These are phyloP conservation scores for Tachysurus vachellii DNA, from an alignment of 2,113 vertebrate genomes.

Conservation along the genomic window DNA sequence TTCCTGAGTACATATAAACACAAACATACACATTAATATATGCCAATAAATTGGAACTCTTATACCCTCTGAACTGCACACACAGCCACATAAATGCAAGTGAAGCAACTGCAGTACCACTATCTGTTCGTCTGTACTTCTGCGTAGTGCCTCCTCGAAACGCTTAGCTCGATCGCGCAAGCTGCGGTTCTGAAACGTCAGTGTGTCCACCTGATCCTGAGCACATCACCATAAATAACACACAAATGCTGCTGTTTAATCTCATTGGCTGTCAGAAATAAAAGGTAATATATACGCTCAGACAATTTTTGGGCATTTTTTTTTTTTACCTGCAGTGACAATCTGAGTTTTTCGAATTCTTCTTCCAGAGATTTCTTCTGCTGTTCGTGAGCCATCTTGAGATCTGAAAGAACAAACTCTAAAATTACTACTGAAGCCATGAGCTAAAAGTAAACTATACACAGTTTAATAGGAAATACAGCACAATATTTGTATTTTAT, in stretches of 20 bases:
- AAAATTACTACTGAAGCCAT: not conserved
- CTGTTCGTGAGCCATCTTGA: constrained; percentile 84
- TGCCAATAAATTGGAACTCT: not conserved
- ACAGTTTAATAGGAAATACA: not conserved
- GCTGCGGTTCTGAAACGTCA: constrained; percentile 93
- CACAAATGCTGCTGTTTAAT: constrained; percentile 1
- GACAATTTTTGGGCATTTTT: not conserved
- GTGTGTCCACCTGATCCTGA: constrained; percentile 96
- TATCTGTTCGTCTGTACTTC: constrained; percentile 90
- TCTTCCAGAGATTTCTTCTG: constrained; percentile 89
- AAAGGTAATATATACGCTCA: not conserved
- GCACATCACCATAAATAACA: constrained; percentile 6
- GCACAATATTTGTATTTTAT: not conserved
- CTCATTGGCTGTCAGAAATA: not conserved
- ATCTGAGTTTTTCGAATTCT: constrained; percentile 87
- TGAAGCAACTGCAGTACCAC: constrained; percentile 76
- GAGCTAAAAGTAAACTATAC: not conserved
- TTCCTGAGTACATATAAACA: constrained; percentile 69
- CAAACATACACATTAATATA: constrained; percentile 17
- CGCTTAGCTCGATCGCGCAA: constrained; percentile 89
- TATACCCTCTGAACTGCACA: not conserved
- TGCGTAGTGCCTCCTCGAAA: constrained; percentile 93
- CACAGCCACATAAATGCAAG: not conserved
- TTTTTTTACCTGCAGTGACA: constrained; percentile 85
- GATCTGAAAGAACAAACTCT: constrained; percentile 71